These are phyloP conservation scores for Halictus rubicundus DNA, from an alignment of 1,140 invertebrate genomes.

Conservation along the genomic window DNA sequence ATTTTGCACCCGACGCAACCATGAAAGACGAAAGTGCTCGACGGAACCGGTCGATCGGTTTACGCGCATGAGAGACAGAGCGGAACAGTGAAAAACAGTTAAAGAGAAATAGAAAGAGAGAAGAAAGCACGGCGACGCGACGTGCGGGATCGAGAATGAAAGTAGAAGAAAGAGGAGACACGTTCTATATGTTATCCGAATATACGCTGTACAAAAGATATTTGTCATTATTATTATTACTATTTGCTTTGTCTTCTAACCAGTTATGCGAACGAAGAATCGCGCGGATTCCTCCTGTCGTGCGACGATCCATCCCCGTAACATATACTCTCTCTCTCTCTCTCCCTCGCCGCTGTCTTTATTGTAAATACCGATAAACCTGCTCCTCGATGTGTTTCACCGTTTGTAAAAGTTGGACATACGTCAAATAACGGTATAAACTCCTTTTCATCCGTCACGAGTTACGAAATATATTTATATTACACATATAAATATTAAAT, in stretches of 20 bases:
- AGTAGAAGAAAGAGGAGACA: slow-evolving; percentile 39
- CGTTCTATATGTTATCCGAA: slow-evolving; percentile 8
- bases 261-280: slow-evolving; percentile 31
- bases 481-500: too few relatives aligned
- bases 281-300: slow-evolving; percentile 1
- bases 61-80: slow-evolving; percentile 42
- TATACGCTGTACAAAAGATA: slow-evolving; percentile 53
- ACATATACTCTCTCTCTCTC: too few relatives aligned
- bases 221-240: neutral
- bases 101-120: slow-evolving; percentile 38
- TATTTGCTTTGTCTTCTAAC: neutral
- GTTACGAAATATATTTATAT: slow-evolving; percentile 39
- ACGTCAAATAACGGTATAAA: slow-evolving; percentile 43
- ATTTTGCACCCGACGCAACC: slow-evolving; percentile 49
- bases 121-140: slow-evolving; percentile 14
- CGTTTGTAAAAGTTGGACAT: slow-evolving; percentile 35
- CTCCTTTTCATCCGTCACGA: slow-evolving; percentile 21
- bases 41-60: slow-evolving; percentile 62
- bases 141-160: slow-evolving; percentile 29
- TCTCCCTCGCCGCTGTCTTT: neutral
- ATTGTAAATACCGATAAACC: slow-evolving; percentile 11
- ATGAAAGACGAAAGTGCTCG: slow-evolving; percentile 63
- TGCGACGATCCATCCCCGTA: neutral
- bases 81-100: slow-evolving; percentile 45
- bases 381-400: neutral